These are phyloP conservation scores for Marronus borbonicus DNA, from an alignment of 2,888 invertebrate species.

Conservation along the genomic window DNA sequence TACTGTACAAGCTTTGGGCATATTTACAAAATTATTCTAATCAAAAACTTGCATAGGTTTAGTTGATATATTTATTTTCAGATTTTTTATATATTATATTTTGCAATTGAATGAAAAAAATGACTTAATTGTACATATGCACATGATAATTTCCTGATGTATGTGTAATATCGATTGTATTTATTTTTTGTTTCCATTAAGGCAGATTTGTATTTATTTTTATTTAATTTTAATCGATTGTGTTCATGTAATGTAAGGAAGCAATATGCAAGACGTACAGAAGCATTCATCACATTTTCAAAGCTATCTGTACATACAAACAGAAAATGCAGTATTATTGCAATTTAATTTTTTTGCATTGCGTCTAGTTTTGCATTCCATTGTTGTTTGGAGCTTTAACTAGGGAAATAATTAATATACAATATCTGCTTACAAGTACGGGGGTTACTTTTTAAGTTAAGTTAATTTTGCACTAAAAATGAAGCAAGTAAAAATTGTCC, in stretches of 20 bases:
- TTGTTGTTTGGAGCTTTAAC: no score
- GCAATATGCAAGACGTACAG: slow-evolving; percentile 49
- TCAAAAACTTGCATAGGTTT: slow-evolving; percentile 37
- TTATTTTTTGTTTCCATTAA: slow-evolving; percentile 41
- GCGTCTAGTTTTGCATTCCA: no score
- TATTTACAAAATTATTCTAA: slow-evolving; percentile 42
- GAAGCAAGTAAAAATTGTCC: no score
- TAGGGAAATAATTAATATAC: no score
- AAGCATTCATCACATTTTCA: slow-evolving; percentile 8
- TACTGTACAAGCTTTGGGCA: slow-evolving; percentile 39
- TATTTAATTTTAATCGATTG: slow-evolving; percentile 51
- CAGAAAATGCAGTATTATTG: slow-evolving; percentile 13
- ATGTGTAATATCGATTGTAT: slow-evolving; percentile 49
- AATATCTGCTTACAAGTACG: no score
- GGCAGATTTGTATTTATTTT: slow-evolving; percentile 50
- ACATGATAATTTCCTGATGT: slow-evolving; percentile 40
- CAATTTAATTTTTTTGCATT: background rate
- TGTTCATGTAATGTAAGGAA: slow-evolving; percentile 53
- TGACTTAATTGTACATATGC: slow-evolving; percentile 49
- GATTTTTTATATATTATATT: slow-evolving; percentile 39
- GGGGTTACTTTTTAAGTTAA: no score
- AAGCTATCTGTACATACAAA: background rate
- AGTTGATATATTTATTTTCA: slow-evolving; percentile 46
- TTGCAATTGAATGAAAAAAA: slow-evolving; percentile 35
- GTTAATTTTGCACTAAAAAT: no score